These are phyloP conservation scores for Tetramorium bicarinatum DNA, from an alignment of 2,888 invertebrate species.

Conservation along the genomic window DNA sequence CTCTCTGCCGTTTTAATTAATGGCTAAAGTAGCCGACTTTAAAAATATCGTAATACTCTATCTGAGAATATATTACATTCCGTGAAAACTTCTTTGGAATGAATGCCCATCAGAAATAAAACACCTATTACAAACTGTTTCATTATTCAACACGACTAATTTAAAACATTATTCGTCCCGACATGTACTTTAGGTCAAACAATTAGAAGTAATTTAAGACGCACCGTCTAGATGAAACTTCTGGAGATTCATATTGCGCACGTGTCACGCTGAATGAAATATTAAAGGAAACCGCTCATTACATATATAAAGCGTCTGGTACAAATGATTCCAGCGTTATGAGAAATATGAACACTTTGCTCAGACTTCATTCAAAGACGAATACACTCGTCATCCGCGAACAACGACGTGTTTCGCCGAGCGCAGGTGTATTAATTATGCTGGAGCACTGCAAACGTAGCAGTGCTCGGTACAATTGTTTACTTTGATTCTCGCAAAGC, in stretches of 20 bases:
- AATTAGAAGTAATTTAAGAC: constrained; percentile 30
- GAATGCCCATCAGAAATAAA: not conserved
- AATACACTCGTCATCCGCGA: constrained; percentile 38
- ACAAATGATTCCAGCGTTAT: constrained; percentile 33
- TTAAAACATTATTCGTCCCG: constrained; percentile 31
- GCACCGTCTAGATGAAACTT: constrained; percentile 22
- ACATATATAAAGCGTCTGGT: constrained; percentile 30
- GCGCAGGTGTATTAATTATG: constrained; percentile 51
- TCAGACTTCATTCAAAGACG: constrained; percentile 44
- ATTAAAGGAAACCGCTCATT: constrained; percentile 53
- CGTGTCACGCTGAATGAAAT: constrained; percentile 31
- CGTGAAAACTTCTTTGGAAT: not conserved
- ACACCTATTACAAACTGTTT: not conserved
- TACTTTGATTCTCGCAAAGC: constrained; percentile 49
- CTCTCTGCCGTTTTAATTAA: not conserved
- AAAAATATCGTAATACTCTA: not conserved
- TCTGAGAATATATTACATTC: not conserved
- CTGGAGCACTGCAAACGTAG: constrained; percentile 28
- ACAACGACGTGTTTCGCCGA: constrained; percentile 39
- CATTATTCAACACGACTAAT: constrained; percentile 25
- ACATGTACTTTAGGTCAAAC: not conserved
- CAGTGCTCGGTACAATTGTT: constrained; percentile 44
- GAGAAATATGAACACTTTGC: constrained; percentile 44
- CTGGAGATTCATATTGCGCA: constrained; percentile 20
- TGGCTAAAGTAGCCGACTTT: not conserved